Evolutionary conservation across 2,113 vertebrate species (phyloP), one percentile per base, ranked within the genome.

Genomic region (Elanoides forficatus): DNA sequence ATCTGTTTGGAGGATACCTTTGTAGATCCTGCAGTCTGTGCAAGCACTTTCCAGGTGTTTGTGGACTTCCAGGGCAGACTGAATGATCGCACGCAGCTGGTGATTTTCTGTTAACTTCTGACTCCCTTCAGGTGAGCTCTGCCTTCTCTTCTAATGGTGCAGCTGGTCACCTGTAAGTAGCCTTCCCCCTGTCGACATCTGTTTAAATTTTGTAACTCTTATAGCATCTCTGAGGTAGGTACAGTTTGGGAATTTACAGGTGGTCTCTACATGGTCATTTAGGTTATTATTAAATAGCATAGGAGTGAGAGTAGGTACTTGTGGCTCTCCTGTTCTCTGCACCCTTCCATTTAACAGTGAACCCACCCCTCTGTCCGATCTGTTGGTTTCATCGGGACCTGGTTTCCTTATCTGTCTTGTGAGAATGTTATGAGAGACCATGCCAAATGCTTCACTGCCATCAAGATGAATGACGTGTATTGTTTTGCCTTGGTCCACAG

Each of bases 401-500:
- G 38, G 25, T 75, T 91, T 71, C 83, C 55, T 88, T 95, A 71
- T 95, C 86, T 92, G 48, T 76, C n/a, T 70, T 66, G 34, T 38
- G 50, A 74, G 42, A 92, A 53, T 11, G 34, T 86, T 89, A 84
- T 95, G 78, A 93, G 40, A 82, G 9, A 72, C 34, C 50, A 29
- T 8, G 34, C 47, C 43, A 82, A 81, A 79, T 68, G 66, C 86
- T 90, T 60, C 9, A 11, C 60, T 71, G 23, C 56, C 62, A 56
- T 89, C 78, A 88, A 90, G 95, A 97, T 95, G 74, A 87, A 96
- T 88, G 87, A 76, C 2, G 4, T 45, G 56, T 36, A 68, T 90
- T 96, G 74, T 85, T 87, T 90, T 87, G 81, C 73, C 36, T 85
- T 65, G 78, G 84, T 91, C 81, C 55, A 53, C 75, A 92, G 75